A percentile compares a stretch with the other conserved stretches of the same genome.
These are phyloP conservation scores for Agelastica alni DNA, from an alignment of 2,888 invertebrate species.

Conservation along the genomic window DNA sequence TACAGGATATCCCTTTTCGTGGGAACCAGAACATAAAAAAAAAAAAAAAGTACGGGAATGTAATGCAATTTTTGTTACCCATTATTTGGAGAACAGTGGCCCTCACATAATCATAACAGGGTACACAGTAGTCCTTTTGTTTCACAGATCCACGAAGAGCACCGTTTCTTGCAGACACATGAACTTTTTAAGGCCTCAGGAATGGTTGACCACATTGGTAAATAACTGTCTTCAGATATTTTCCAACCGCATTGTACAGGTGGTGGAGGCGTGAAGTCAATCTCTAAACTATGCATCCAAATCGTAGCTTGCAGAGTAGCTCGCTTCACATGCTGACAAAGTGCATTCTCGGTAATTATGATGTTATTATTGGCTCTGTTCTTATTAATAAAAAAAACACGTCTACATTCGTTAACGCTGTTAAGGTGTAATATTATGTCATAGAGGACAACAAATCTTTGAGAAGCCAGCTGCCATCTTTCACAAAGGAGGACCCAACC, in stretches of 20 bases:
- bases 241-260: too few relatives aligned
- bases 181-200: constrained; percentile 1
- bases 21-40: too few relatives aligned
- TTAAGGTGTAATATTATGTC: constrained; percentile 12
- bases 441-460: too few relatives aligned
- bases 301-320: not conserved
- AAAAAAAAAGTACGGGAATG: not conserved
- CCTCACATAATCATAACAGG: too few relatives aligned
- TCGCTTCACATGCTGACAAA: too few relatives aligned
- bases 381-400: constrained; percentile 3
- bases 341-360: not conserved
- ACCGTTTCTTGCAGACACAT: constrained; percentile 1
- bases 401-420: constrained; percentile 8
- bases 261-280: too few relatives aligned
- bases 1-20: too few relatives aligned
- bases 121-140: too few relatives aligned
- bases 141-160: constrained; percentile 1
- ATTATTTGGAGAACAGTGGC: constrained; percentile 3
- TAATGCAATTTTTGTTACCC: not conserved
- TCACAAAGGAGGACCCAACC: too few relatives aligned
- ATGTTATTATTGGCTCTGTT: not conserved
- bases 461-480: too few relatives aligned
- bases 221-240: too few relatives aligned
- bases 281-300: not conserved
- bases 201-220: too few relatives aligned